Conservation (phyloP, 1,140 invertebrate genomes). For the Dendrolimus kikuchii region DNA sequence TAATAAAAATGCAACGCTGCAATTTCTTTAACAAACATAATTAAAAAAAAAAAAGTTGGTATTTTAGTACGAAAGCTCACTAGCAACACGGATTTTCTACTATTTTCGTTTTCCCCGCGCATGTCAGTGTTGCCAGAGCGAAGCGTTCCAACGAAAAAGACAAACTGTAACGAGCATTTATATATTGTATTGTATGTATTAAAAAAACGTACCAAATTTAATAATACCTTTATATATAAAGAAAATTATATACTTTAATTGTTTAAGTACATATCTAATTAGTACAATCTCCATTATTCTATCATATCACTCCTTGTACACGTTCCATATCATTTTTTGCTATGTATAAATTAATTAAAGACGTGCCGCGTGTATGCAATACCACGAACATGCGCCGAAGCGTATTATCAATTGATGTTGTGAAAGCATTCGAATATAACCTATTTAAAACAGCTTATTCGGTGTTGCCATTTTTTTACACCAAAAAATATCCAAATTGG, state of each 20-base stretch:
- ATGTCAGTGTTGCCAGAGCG: constrained; percentile 47
- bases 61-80: too few species aligned
- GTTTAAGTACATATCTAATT: constrained; percentile 68
- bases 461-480: too few species aligned
- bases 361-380: constrained; percentile 47
- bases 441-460: too few species aligned
- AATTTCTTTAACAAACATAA: too few species aligned
- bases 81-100: constrained; percentile 23
- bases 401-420: neutral
- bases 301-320: constrained; percentile 69
- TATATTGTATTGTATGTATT: constrained; percentile 39
- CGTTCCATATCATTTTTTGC: constrained; percentile 64
- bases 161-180: constrained; percentile 62
- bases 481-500: too few species aligned
- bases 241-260: constrained; percentile 28
- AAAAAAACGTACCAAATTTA: constrained; percentile 50
- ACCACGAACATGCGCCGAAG: constrained; percentile 29
- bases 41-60: too few species aligned
- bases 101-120: constrained; percentile 22
- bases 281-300: constrained; percentile 60
- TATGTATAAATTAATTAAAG: constrained; percentile 33
- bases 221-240: constrained; percentile 25
- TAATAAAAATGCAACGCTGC: too few species aligned
- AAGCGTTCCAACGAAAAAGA: constrained; percentile 57
- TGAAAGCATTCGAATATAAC: too few species aligned